Percentiles rank a stretch among this genome's conserved stretches.
phyloP scores from a whole-genome alignment of 2,888 invertebrate species.

The Drosophila mercatorum region DNA sequence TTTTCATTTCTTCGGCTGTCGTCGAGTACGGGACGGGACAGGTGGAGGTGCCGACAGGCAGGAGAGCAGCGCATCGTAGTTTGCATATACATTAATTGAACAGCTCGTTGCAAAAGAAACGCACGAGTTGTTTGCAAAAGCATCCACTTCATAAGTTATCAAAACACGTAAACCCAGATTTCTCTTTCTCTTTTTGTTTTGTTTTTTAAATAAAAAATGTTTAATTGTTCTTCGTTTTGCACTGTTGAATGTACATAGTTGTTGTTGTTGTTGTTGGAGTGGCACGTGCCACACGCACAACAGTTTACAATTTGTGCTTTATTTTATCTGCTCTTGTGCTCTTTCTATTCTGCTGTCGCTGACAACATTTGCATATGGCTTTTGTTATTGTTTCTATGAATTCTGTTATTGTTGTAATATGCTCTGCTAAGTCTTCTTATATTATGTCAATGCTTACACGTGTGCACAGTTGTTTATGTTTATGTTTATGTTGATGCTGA shows the following conservation, averaged over 20 bases:
- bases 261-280: conserved; percentile 24
- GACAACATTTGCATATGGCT: conserved; percentile 43
- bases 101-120: conserved; percentile 31
- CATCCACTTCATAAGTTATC: conserved; percentile 16
- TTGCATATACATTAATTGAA: conserved; percentile 74
- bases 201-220: conserved; percentile 59
- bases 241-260: conserved; percentile 51
- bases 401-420: conserved; percentile 44
- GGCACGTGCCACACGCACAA: conserved; percentile 33
- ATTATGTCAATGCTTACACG: conserved; percentile 38
- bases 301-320: conserved; percentile 30
- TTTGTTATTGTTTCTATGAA: conserved; percentile 29
- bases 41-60: conserved; percentile 3
- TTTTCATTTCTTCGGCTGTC: conserved; percentile 76
- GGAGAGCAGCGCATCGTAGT: conserved; percentile 46
- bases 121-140: conserved; percentile 28
- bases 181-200: conserved; percentile 2
- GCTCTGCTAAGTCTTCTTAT: conserved; percentile 49
- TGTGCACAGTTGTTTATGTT: conserved; percentile 24
- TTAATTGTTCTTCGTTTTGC: conserved; percentile 65
- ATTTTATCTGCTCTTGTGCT: conserved; percentile 25
- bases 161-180: conserved; percentile 26
- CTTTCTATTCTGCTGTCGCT: background rate
- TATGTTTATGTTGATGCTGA: conserved; percentile 30
- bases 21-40: conserved; percentile 28